These are phyloP conservation scores for Pilophorus perplexus DNA, from an alignment of 2,888 invertebrate genomes.

Conservation along the genomic window DNA sequence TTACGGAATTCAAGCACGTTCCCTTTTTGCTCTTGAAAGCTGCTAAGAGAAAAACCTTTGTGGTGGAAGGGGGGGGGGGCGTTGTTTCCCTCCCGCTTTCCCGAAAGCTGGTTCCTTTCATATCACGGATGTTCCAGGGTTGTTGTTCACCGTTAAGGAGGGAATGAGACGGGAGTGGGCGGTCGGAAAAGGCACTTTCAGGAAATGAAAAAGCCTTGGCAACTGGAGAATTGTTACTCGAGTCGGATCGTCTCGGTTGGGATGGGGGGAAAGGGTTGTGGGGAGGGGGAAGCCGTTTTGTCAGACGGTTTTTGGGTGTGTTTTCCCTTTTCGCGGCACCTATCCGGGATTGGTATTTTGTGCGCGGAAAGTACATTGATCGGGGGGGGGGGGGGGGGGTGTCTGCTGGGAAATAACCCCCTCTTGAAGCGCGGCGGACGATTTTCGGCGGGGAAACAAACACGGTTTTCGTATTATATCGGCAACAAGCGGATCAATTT, in stretches of 20 bases:
- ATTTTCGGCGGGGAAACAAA: too few species aligned
- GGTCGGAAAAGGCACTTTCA: conserved; percentile 2
- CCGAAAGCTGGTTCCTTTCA: neutral
- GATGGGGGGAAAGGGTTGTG: too few species aligned
- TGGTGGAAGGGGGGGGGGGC: too few species aligned
- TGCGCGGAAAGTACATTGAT: too few species aligned
- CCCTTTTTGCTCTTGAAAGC: neutral
- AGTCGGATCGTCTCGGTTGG: neutral
- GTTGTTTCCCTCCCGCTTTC: neutral
- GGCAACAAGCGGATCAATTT: too few species aligned
- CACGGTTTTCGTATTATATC: too few species aligned
- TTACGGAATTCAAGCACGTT: neutral
- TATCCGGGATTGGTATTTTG: too few species aligned
- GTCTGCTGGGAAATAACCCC: too few species aligned
- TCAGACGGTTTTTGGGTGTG: neutral
- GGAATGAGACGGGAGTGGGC: neutral
- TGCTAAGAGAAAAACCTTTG: neutral
- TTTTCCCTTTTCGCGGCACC: too few species aligned
- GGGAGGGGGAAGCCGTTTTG: neutral
- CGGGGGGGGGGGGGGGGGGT: too few species aligned
- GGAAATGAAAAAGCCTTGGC: conserved; percentile 23
- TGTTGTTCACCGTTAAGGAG: neutral
- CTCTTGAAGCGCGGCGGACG: too few species aligned
- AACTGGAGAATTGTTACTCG: conserved; percentile 23
- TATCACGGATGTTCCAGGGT: neutral